A percentile compares a stretch with the other conserved stretches of the same genome.
Conservation (phyloP, 2,113 vertebrate species). For the Microtus montanus region DNA sequence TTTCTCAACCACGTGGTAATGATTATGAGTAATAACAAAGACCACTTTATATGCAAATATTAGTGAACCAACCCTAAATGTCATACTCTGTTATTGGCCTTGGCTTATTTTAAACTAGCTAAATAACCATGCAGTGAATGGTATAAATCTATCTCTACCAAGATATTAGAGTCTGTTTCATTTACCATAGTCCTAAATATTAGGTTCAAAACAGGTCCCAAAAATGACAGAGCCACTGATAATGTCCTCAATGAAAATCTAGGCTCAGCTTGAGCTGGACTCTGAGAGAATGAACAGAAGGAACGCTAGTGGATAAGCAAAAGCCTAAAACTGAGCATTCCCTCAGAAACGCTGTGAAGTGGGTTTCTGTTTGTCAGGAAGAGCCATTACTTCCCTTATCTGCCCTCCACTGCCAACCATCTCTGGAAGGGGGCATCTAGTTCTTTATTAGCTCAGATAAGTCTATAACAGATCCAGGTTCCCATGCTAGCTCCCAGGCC, state of each 20-base stretch:
- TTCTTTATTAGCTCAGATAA: background rate
- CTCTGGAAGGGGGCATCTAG: background rate
- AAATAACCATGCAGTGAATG: background rate
- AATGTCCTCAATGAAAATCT: background rate
- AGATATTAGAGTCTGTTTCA: background rate
- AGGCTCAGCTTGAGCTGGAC: background rate
- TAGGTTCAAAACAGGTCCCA: background rate
- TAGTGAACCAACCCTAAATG: background rate
- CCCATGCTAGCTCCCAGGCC: no score
- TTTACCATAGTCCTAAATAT: background rate
- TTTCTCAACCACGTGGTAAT: background rate
- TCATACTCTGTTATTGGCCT: background rate
- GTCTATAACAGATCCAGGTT: background rate
- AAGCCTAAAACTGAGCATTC: background rate
- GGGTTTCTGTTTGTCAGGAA: background rate
- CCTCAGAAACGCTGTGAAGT: background rate
- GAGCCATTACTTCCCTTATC: background rate
- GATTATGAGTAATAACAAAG: background rate
- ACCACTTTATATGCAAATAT: background rate
- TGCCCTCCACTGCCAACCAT: background rate
- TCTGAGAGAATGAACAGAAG: background rate
- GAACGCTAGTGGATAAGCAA: background rate
- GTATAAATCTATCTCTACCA: background rate
- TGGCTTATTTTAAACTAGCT: slow-evolving; percentile 27
- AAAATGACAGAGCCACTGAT: background rate